Conservation (phyloP, 2,888 invertebrate genomes). For the Platycheirus rosarum region DNA sequence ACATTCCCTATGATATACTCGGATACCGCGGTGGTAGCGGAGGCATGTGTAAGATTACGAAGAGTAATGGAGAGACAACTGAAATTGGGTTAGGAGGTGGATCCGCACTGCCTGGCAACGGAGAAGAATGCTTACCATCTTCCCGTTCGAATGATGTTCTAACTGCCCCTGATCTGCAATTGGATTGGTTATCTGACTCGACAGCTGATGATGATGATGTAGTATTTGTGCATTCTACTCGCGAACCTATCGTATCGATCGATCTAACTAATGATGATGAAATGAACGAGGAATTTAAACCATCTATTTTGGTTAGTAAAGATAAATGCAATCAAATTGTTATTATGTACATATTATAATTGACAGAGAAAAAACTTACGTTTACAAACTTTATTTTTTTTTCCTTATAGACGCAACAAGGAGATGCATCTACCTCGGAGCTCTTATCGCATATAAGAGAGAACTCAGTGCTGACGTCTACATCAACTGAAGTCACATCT, state of each 20-base stretch:
- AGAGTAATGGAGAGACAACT: slow-evolving; percentile 20
- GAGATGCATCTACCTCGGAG: slow-evolving; percentile 3
- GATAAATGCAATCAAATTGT: no score
- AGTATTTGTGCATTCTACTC: slow-evolving; percentile 82
- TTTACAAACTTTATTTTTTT: not conserved
- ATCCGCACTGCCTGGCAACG: not conserved
- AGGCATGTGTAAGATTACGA: slow-evolving; percentile 38
- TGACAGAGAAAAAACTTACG: no score
- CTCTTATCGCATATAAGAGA: not conserved
- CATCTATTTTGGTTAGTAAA: slow-evolving; percentile 41
- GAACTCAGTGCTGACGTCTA: slow-evolving; percentile 44
- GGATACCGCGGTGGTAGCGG: not conserved
- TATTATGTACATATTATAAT: no score
- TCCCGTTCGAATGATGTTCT: slow-evolving; percentile 76
- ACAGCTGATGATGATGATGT: slow-evolving; percentile 86
- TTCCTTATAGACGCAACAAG: not conserved
- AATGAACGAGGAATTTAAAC: slow-evolving; percentile 54
- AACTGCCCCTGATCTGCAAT: slow-evolving; percentile 87
- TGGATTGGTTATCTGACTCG: slow-evolving; percentile 88
- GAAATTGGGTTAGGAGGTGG: not conserved
- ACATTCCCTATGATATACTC: slow-evolving; percentile 20
- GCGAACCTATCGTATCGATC: slow-evolving; percentile 83
- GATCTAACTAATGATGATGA: slow-evolving; percentile 86
- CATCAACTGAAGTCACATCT: slow-evolving; percentile 52
- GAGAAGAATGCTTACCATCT: slow-evolving; percentile 44